A percentile compares a stretch with the other conserved stretches of the same genome.
phyloP scores from a whole-genome alignment of 2,797 vertebrate species.

The Melopsittacus undulatus region DNA sequence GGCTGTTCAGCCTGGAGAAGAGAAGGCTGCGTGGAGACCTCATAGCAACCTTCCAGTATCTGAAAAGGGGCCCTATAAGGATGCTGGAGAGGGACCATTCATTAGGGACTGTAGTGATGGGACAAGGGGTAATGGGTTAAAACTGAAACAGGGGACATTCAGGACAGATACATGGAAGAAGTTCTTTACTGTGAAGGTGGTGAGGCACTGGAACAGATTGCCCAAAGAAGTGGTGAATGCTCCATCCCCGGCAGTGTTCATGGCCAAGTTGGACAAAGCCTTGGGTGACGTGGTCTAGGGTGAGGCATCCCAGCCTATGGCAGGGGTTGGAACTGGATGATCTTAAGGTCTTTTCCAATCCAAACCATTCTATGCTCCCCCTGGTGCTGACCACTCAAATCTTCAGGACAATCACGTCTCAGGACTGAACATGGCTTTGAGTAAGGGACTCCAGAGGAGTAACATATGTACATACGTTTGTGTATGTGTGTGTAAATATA shows the following conservation, averaged over 20 bases:
- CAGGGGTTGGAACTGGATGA: background rate
- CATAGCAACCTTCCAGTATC: background rate
- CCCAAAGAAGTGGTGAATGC: background rate
- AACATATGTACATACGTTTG: background rate
- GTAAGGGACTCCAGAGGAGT: background rate
- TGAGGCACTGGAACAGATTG: background rate
- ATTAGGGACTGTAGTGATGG: background rate
- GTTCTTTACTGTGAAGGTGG: background rate
- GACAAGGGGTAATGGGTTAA: background rate
- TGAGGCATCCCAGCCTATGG: background rate
- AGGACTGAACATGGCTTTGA: background rate
- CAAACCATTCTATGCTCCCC: background rate
- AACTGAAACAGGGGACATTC: background rate
- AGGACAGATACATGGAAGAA: background rate
- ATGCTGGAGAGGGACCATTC: background rate
- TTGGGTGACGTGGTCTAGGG: background rate
- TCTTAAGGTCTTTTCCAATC: background rate
- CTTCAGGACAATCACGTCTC: background rate
- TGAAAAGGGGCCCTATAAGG: background rate
- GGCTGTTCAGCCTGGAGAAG: background rate
- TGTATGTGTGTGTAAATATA: rapidly evolving
- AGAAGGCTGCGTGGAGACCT: background rate
- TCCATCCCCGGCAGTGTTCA: background rate
- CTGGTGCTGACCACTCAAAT: rapidly evolving
- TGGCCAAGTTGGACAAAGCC: background rate